phyloP scores from a whole-genome alignment of 35 echinoderm and acorn worm species.

The Heliocidaris erythrogramma region DNA sequence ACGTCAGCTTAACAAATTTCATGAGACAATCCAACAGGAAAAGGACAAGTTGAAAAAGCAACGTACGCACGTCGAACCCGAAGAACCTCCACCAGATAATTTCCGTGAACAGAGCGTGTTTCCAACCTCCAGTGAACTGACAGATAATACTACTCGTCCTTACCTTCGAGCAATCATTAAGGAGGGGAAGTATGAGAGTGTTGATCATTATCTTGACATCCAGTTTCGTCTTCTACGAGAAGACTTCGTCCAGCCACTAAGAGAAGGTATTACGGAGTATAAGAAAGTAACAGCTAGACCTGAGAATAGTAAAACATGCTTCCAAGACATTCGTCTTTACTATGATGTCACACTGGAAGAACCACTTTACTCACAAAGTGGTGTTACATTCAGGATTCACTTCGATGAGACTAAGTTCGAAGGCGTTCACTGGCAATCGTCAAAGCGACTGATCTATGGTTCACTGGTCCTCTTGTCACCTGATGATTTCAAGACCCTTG shows the following conservation, averaged over 20 bases:
- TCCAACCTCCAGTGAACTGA: conserved; percentile 40
- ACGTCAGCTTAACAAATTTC: conserved; percentile 37
- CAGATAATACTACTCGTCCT: not conserved
- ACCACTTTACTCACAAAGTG: conserved; percentile 60
- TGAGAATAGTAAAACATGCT: not conserved
- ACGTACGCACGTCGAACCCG: not conserved
- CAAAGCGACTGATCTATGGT: conserved; percentile 61
- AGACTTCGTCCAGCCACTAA: conserved; percentile 58
- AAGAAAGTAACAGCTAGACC: not conserved
- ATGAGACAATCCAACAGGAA: conserved; percentile 27
- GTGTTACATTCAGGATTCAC: conserved; percentile 60
- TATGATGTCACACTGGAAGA: conserved; percentile 57
- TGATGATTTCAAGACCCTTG: conserved; percentile 60
- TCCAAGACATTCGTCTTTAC: conserved; percentile 46
- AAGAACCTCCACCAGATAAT: conserved; percentile 55
- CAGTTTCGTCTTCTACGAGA: conserved; percentile 68
- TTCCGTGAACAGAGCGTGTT: conserved; percentile 56
- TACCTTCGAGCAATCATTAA: conserved; percentile 42
- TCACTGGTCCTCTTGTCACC: conserved; percentile 59
- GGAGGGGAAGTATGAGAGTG: conserved; percentile 46
- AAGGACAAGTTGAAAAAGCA: not conserved
- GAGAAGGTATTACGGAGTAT: conserved; percentile 63
- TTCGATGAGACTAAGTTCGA: conserved; percentile 56
- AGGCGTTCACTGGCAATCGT: conserved; percentile 57
- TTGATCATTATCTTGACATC: conserved; percentile 67